Percentiles rank a stretch among this genome's conserved stretches.
These are phyloP conservation scores for Sebastes umbrosus DNA, from an alignment of 2,797 vertebrate genomes.

Conservation along the genomic window DNA sequence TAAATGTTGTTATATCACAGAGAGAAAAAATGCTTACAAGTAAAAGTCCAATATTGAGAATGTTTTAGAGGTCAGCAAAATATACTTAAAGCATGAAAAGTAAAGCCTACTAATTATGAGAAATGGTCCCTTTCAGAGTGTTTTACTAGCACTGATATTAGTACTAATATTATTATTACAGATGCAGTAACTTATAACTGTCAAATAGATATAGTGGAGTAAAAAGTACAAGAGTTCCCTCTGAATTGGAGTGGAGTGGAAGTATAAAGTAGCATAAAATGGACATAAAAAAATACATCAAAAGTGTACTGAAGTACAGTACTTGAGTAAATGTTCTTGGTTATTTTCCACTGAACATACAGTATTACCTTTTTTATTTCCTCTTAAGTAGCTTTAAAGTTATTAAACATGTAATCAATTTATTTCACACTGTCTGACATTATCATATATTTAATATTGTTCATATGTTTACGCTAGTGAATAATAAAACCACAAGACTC, in stretches of 20 bases:
- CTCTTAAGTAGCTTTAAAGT: not conserved
- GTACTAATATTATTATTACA: not conserved
- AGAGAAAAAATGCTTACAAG: not conserved
- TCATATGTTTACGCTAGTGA: not conserved
- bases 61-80: not conserved
- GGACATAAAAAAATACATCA: not conserved
- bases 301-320: not conserved
- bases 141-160: not conserved
- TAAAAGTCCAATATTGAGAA: not conserved
- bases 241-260: not conserved
- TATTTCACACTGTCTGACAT: not conserved
- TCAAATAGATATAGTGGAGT: not conserved
- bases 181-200: not conserved
- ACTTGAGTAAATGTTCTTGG: not conserved
- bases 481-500: not conserved
- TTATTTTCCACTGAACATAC: not conserved
- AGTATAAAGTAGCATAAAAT: not conserved
- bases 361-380: not conserved
- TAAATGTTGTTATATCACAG: not conserved
- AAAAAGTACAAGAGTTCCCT: not conserved
- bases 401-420: accelerated
- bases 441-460: accelerated
- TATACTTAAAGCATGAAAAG: not conserved
- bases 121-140: not conserved
- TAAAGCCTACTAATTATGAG: not conserved